Evolutionary conservation across 2,113 vertebrate species (phyloP).

Genomic region (Tragelaphus imberbis): DNA sequence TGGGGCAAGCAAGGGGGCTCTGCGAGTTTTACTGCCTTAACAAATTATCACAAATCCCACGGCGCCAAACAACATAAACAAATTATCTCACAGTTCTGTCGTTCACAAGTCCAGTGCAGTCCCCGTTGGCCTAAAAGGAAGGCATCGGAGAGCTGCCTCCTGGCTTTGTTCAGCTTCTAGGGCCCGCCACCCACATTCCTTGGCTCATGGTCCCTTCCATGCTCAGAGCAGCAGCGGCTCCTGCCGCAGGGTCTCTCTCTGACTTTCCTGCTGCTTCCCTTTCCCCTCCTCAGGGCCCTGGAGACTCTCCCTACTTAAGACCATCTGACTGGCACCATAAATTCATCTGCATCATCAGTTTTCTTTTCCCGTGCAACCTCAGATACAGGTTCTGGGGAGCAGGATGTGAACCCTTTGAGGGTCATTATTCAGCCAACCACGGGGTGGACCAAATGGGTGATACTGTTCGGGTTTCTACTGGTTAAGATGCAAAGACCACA

Average conservation of each 20-base stretch:
- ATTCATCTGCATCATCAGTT: fast-evolving
- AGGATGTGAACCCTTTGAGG: fast-evolving
- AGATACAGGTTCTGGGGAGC: background rate
- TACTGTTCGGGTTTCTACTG: fast-evolving
- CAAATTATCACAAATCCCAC: fast-evolving
- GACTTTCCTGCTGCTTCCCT: background rate
- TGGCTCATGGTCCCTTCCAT: fast-evolving
- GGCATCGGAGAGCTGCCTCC: fast-evolving
- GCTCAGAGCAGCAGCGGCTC: fast-evolving
- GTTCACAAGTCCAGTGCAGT: fast-evolving
- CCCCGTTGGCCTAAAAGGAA: fast-evolving
- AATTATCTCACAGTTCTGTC: fast-evolving
- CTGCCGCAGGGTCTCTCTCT: fast-evolving
- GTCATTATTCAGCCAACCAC: fast-evolving
- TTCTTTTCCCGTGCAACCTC: fast-evolving
- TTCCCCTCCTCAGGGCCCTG: background rate
- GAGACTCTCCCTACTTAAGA: fast-evolving
- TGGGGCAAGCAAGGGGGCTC: background rate
- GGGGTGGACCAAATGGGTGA: background rate
- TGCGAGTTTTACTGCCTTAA: fast-evolving
- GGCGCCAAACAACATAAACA: fast-evolving
- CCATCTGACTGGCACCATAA: fast-evolving
- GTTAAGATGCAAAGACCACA: fast-evolving
- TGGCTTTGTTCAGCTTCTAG: too few relatives aligned
- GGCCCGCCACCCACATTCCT: fast-evolving